Conservation (phyloP, 2,797 vertebrate genomes). For the Gobio occitaniae region DNA sequence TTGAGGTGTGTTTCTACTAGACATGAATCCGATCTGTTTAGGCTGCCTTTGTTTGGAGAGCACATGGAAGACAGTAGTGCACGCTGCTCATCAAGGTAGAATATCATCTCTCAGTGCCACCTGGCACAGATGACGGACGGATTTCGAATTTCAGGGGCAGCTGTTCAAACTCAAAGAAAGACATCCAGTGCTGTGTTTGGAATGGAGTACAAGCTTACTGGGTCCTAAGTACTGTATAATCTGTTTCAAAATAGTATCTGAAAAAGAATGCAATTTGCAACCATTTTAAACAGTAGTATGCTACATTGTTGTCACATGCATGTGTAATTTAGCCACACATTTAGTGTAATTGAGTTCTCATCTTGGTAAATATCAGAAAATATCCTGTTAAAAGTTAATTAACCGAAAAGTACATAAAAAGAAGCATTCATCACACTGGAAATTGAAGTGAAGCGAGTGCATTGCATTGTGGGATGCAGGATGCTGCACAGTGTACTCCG, state of each 20-base stretch:
- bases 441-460: not conserved
- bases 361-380: not conserved
- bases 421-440: not conserved
- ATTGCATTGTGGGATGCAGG: conserved; percentile 19
- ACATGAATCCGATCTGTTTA: conserved; percentile 9
- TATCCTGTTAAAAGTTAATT: not conserved
- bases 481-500: not conserved
- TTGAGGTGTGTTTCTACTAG: not conserved
- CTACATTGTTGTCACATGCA: not conserved
- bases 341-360: not conserved
- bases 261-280: not conserved
- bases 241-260: not conserved
- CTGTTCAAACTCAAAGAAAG: conserved; percentile 25
- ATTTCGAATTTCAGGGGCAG: not conserved
- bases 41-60: conserved; percentile 26
- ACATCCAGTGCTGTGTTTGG: not conserved
- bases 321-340: not conserved
- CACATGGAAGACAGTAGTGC: not conserved
- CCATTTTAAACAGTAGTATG: not conserved
- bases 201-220: not conserved
- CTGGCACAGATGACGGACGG: not conserved
- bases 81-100: conserved; percentile 30
- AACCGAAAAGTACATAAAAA: not conserved
- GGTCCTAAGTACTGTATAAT: not conserved
- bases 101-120: conserved; percentile 8